These are phyloP conservation scores for Caloenas nicobarica DNA, from an alignment of 2,113 vertebrate species.

Conservation along the genomic window DNA sequence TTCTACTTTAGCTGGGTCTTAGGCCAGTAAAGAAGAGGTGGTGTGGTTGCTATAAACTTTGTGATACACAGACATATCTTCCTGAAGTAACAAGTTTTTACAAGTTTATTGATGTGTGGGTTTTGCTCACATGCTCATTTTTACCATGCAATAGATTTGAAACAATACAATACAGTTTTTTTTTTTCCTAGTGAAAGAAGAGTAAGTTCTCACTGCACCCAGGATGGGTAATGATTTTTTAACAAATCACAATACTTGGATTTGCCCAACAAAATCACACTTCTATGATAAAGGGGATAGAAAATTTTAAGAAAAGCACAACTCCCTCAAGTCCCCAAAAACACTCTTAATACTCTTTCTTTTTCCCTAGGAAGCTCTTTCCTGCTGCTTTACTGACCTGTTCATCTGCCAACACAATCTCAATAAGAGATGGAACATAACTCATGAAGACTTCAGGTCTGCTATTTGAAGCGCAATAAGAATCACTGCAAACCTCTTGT, in stretches of 20 bases:
- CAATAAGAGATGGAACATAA: neutral
- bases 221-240: neutral
- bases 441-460: neutral
- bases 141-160: neutral
- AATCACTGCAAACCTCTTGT: neutral
- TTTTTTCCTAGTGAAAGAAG: neutral
- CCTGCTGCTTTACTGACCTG: neutral
- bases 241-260: neutral
- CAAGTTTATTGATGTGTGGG: neutral
- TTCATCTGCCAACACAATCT: neutral
- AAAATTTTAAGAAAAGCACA: too few relatives aligned
- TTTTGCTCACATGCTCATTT: neutral
- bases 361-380: neutral
- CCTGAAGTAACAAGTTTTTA: neutral
- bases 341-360: neutral
- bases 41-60: neutral
- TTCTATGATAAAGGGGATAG: neutral
- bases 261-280: neutral
- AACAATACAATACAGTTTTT: neutral
- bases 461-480: neutral
- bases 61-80: neutral
- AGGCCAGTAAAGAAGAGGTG: neutral
- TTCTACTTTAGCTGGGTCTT: neutral
- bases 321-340: accelerated
- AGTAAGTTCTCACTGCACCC: neutral